These are phyloP conservation scores for Druceiella hillmani DNA, from an alignment of 2,888 invertebrate species.

Conservation along the genomic window DNA sequence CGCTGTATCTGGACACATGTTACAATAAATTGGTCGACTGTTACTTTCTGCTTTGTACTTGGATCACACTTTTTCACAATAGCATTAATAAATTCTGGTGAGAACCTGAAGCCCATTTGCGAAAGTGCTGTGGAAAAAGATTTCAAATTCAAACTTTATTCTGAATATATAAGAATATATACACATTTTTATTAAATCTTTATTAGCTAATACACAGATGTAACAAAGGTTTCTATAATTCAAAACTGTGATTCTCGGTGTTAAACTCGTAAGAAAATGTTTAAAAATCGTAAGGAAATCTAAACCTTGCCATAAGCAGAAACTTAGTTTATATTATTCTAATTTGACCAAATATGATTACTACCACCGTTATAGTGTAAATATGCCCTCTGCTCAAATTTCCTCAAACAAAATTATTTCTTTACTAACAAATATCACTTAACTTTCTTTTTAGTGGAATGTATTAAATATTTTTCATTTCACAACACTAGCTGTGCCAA, in stretches of 20 bases:
- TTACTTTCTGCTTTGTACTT: constrained; percentile 55
- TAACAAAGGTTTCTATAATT: not conserved
- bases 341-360: too few species aligned
- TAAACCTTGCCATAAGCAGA: not conserved
- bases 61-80: constrained; percentile 66
- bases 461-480: too few species aligned
- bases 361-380: too few species aligned
- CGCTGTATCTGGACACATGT: constrained; percentile 84
- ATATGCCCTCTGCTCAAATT: too few species aligned
- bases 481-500: too few species aligned
- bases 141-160: too few species aligned
- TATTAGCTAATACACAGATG: not conserved
- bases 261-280: not conserved
- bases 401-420: too few species aligned
- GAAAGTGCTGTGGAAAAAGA: constrained; percentile 57
- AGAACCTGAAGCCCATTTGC: constrained; percentile 86
- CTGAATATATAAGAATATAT: too few species aligned
- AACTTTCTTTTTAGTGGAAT: too few species aligned
- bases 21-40: constrained; percentile 86
- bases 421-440: too few species aligned
- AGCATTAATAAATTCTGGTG: constrained; percentile 70
- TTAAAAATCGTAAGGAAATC: not conserved
- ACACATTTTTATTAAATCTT: not conserved
- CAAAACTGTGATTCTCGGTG: not conserved
- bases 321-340: too few species aligned